Base-by-base conservation (phyloP, 2,113 vertebrate species). In the Castor canadensis region DNA sequence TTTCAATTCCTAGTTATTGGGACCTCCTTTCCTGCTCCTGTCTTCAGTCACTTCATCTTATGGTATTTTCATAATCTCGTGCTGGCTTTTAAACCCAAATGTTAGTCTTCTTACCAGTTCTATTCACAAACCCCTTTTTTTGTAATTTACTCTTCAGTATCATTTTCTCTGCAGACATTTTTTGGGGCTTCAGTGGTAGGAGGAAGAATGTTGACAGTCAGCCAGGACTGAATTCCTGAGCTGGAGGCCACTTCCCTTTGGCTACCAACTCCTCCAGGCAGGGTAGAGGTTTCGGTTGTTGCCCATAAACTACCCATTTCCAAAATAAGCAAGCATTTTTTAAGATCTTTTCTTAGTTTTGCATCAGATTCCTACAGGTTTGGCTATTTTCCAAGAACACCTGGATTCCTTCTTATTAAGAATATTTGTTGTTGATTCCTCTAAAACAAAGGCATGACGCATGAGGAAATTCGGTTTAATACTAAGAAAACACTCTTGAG, bases 161-260 rank as follows among this genome's bases (percentile, higher is more conserved):
- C 93, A 93, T 94, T 97, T 97, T 96, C 95, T 96, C 71, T 95
- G 93, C 97, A 95, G 97, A 96, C 96, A 97, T 97, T 95, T 96
- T 93, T 87, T 97, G 52, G 88, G 96, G 86, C 89, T 96, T 96
- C 73, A 75, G 95, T 10, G 94, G 96, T 95, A 58, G 94, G 47
- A 91, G 60, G 62, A 94, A 94, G 86, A 97, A 97, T 96, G 96
- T 83, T 87, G 94, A 95, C n/a, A 28, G 73, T 47, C 49, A 95
- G 86, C 96, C 97, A 97, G 73, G 83, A 91, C 75, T 94, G 84
- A 91, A 97, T 97, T 97, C 97, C 60, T 95, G 38, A 49, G 62
- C 52, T 45, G 26, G 54, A 56, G 76, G 84, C 94, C 71, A 89
- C 95, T 96, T 98, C 94, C 95, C 83, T 38, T 94, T 94, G 96